phyloP scores from a whole-genome alignment of 2,797 vertebrate species.

The Sebastes melanostomus region DNA sequence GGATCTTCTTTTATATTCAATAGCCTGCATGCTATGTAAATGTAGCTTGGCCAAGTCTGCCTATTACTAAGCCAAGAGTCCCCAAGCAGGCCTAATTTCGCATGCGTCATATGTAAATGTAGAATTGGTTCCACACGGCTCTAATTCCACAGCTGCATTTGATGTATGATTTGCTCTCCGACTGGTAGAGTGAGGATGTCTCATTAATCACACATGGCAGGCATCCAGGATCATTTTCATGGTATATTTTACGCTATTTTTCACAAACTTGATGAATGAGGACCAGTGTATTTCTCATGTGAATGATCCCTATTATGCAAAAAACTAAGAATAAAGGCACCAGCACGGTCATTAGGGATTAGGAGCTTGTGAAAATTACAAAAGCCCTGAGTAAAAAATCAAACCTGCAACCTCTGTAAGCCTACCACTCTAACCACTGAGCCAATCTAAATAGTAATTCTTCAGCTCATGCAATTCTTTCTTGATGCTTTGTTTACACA shows the following conservation, averaged over 20 bases:
- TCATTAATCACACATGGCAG: slow-evolving; percentile 47
- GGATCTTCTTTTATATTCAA: not conserved
- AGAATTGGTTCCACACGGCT: slow-evolving; percentile 33
- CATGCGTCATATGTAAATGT: slow-evolving; percentile 13
- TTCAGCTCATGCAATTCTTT: not conserved
- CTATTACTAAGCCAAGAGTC: not conserved
- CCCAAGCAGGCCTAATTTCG: slow-evolving; percentile 21
- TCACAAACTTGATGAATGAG: slow-evolving; percentile 38
- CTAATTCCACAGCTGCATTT: slow-evolving; percentile 29
- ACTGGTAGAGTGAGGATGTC: not conserved
- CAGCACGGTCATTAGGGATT: not conserved
- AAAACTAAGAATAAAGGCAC: not conserved
- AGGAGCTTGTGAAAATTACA: not conserved
- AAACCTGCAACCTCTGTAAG: not conserved
- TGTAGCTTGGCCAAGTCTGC: not conserved
- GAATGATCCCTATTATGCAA: slow-evolving; percentile 16
- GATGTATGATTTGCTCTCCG: slow-evolving; percentile 25
- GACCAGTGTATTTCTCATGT: not conserved
- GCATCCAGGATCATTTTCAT: slow-evolving; percentile 27
- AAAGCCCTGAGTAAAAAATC: not conserved
- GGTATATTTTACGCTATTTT: slow-evolving; percentile 32
- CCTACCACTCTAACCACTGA: not conserved
- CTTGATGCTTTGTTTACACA: not conserved
- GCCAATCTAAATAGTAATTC: not conserved
- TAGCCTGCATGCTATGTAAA: slow-evolving; percentile 2